These are phyloP conservation scores for Corythornis cristatus DNA, from an alignment of 2,113 vertebrate species.

Conservation along the genomic window DNA sequence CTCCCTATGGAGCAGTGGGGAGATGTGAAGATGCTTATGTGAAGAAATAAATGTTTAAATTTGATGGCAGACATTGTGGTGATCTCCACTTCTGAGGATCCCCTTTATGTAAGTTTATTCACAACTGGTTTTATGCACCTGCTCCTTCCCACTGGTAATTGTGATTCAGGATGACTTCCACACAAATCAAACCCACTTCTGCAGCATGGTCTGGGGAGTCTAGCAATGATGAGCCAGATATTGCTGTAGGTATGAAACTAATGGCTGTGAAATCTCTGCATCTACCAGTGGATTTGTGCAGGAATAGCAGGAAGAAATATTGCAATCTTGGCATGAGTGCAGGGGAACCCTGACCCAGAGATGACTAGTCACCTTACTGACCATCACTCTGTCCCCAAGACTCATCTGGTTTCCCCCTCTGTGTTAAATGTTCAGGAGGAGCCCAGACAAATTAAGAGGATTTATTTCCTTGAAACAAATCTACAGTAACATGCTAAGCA, in stretches of 20 bases:
- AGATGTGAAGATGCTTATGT: neutral
- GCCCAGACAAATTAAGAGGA: neutral
- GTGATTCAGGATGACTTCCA: neutral
- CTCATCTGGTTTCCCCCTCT: neutral
- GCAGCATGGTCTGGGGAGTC: neutral
- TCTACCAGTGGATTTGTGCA: neutral
- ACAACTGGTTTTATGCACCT: fast-evolving
- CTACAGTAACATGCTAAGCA: neutral
- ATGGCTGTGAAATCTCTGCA: neutral
- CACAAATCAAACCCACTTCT: neutral
- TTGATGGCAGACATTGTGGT: neutral
- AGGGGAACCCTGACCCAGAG: neutral
- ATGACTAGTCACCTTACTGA: neutral
- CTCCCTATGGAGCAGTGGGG: neutral
- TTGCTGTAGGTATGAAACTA: neutral
- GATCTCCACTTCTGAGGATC: neutral
- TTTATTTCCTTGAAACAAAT: neutral
- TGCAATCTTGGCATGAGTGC: neutral
- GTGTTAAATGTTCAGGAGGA: neutral
- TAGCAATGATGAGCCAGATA: neutral
- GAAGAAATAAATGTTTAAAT: neutral
- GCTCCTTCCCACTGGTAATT: neutral
- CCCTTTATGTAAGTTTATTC: neutral
- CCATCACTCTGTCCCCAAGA: neutral
- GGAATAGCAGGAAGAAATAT: neutral